These are phyloP conservation scores for Pungitius pungitius DNA, from an alignment of 2,113 vertebrate genomes.

Conservation along the genomic window DNA sequence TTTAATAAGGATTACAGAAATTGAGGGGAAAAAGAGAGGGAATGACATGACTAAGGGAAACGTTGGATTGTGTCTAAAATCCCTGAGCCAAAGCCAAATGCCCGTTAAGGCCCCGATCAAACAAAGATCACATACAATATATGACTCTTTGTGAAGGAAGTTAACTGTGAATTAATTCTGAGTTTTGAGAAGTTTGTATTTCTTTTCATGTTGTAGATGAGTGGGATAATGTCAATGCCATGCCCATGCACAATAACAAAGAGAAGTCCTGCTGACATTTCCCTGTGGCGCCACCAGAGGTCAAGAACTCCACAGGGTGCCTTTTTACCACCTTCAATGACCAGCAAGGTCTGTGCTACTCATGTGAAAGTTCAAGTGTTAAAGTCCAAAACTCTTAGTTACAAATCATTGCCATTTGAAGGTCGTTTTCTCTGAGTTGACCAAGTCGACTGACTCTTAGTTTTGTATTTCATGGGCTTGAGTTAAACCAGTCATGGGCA, in stretches of 20 bases:
- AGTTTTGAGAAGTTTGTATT: background rate
- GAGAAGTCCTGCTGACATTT: background rate
- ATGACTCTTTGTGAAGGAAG: too few species aligned
- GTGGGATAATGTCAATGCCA: background rate
- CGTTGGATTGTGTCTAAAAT: background rate
- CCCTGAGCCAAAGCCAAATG: background rate
- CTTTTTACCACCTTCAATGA: background rate
- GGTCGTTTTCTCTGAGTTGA: background rate
- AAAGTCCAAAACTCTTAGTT: background rate
- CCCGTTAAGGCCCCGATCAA: background rate
- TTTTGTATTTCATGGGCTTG: background rate
- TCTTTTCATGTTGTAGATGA: background rate
- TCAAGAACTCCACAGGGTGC: background rate
- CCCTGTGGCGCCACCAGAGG: too few species aligned
- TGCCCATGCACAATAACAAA: too few species aligned
- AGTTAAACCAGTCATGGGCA: background rate
- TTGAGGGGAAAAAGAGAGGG: too few species aligned
- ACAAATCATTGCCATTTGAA: slow-evolving; percentile 4
- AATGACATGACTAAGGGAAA: background rate
- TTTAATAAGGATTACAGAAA: background rate
- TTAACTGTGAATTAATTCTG: too few species aligned
- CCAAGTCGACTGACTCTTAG: background rate
- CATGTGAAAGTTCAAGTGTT: background rate
- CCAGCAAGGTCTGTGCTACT: background rate
- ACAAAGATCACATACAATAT: background rate